These are phyloP conservation scores for Pharmacophagus antenor DNA, from an alignment of 2,888 invertebrate species.

Conservation along the genomic window DNA sequence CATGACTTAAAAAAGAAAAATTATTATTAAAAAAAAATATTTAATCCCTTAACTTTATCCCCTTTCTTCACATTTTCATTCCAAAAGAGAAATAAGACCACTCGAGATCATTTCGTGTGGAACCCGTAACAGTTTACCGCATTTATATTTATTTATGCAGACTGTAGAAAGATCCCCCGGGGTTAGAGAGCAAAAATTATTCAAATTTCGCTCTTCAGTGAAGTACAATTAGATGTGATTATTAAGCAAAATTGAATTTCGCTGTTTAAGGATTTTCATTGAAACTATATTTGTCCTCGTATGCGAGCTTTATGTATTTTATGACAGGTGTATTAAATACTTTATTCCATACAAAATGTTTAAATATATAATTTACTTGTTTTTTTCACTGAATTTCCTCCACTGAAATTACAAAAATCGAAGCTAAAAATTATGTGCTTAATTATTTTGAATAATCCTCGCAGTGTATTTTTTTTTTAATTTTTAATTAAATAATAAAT, in stretches of 20 bases:
- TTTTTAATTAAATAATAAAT: no score
- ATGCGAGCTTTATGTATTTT: no score
- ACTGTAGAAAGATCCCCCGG: slow-evolving; percentile 60
- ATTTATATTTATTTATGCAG: slow-evolving; percentile 71
- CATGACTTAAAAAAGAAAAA: no score
- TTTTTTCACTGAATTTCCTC: no score
- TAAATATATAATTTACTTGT: background rate
- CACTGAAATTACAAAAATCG: no score
- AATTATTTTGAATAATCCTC: no score
- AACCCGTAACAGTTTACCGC: slow-evolving; percentile 22
- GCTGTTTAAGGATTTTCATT: slow-evolving; percentile 50
- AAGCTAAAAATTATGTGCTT: no score
- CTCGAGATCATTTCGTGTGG: slow-evolving; percentile 4
- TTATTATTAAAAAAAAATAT: background rate
- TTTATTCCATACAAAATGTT: background rate
- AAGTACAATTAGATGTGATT: slow-evolving; percentile 71
- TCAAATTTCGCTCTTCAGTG: slow-evolving; percentile 68
- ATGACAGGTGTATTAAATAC: background rate
- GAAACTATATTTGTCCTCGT: no score
- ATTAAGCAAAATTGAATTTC: slow-evolving; percentile 60
- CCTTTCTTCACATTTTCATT: slow-evolving; percentile 4
- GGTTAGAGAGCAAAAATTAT: slow-evolving; percentile 63
- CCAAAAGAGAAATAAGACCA: slow-evolving; percentile 5
- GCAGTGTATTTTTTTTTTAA: no score
- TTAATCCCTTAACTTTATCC: background rate